These are phyloP conservation scores for Pseudochaenichthys georgianus DNA, from an alignment of 2,797 vertebrate species.

Conservation along the genomic window DNA sequence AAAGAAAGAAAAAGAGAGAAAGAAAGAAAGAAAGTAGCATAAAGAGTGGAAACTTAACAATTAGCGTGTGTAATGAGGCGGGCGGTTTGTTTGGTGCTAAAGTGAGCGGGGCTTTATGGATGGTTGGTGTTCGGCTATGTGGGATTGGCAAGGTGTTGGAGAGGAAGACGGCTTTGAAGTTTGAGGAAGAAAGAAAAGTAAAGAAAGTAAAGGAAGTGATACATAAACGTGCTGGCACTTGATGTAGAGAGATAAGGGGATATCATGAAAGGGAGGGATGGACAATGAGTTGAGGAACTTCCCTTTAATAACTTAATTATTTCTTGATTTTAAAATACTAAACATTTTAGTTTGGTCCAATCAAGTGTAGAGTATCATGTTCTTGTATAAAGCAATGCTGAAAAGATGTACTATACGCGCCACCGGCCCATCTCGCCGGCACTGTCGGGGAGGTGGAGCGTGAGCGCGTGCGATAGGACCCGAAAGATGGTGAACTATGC, in stretches of 20 bases:
- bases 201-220: slow-evolving; percentile 58
- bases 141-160: slow-evolving; percentile 56
- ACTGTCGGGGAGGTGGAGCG: too few relatives aligned
- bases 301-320: slow-evolving; percentile 7
- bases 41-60: slow-evolving; percentile 71
- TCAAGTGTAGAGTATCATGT: not conserved
- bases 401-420: not conserved
- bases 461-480: too few relatives aligned
- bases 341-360: not conserved
- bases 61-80: slow-evolving; percentile 75
- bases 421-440: too few relatives aligned
- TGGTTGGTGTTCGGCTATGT: slow-evolving; percentile 67
- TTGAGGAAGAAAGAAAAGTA: slow-evolving; percentile 35
- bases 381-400: not conserved
- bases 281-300: slow-evolving; percentile 3
- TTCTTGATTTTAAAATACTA: slow-evolving; percentile 4
- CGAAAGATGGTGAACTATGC: too few relatives aligned
- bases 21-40: slow-evolving; percentile 26
- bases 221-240: slow-evolving; percentile 47
- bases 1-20: slow-evolving; percentile 18
- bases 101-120: slow-evolving; percentile 68
- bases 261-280: slow-evolving; percentile 6
- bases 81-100: slow-evolving; percentile 71
- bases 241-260: slow-evolving; percentile 24
- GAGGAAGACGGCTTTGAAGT: slow-evolving; percentile 63